Evolutionary conservation across 1,140 invertebrate species (phyloP).

Genomic region (silkworm (Bombyx mori)): ASM3026992v2 NC_085126.1:7043501-7044000

Average conservation of each 20-base stretch:
- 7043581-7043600: constrained; percentile 50
- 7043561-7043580: not conserved
- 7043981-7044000: no score
- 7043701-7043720: constrained; percentile 83
- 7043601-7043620: constrained; percentile 87
- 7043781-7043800: constrained; percentile 83
- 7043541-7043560: no score
- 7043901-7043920: no score
- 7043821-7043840: not conserved
- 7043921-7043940: no score
- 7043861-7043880: no score
- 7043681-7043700: constrained; percentile 91
- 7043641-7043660: constrained; percentile 84
- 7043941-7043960: no score
- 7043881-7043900: no score
- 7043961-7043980: no score
- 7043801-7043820: constrained; percentile 41
- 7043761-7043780: constrained; percentile 81
- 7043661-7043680: constrained; percentile 81
- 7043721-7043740: constrained; percentile 89
- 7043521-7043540: no score
- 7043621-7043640: constrained; percentile 92
- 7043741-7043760: constrained; percentile 94
- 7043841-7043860: no score
- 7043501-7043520: no score